These are phyloP conservation scores for Tinea semifulvella DNA, from an alignment of 2,888 invertebrate genomes.

Conservation along the genomic window DNA sequence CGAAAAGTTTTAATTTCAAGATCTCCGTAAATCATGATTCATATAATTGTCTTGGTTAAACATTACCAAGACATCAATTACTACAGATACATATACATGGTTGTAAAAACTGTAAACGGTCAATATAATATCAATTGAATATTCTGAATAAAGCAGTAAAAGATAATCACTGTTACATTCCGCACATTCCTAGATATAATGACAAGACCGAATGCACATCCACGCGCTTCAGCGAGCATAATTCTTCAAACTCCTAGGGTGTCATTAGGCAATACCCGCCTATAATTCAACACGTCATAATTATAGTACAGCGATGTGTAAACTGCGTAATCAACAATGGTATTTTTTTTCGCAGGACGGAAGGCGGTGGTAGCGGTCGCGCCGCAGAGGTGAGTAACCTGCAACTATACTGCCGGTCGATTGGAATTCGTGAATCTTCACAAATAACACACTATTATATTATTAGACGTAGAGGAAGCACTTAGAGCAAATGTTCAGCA, in stretches of 20 bases:
- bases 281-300: constrained; percentile 43
- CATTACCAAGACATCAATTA: too few species aligned
- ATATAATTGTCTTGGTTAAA: too few species aligned
- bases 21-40: too few species aligned
- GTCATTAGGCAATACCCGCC: constrained; percentile 37
- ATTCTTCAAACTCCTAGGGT: constrained; percentile 15
- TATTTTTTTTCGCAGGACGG: constrained; percentile 49
- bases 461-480: constrained; percentile 58
- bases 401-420: constrained; percentile 41
- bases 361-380: constrained; percentile 43
- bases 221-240: constrained; percentile 9
- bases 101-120: too few species aligned
- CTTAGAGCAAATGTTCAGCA: constrained; percentile 52
- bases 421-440: constrained; percentile 60
- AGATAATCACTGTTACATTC: background rate
- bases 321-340: constrained; percentile 44
- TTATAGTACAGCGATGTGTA: constrained; percentile 40
- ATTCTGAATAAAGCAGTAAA: constrained; percentile 2
- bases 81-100: too few species aligned
- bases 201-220: constrained; percentile 23
- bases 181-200: background rate
- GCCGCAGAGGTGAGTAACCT: constrained; percentile 52
- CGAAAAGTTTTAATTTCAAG: too few species aligned
- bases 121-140: too few species aligned
- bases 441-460: constrained; percentile 60